Evolutionary conservation across 2,797 vertebrate genomes (phyloP).

Genomic region (Urosaurus nigricauda): DNA sequence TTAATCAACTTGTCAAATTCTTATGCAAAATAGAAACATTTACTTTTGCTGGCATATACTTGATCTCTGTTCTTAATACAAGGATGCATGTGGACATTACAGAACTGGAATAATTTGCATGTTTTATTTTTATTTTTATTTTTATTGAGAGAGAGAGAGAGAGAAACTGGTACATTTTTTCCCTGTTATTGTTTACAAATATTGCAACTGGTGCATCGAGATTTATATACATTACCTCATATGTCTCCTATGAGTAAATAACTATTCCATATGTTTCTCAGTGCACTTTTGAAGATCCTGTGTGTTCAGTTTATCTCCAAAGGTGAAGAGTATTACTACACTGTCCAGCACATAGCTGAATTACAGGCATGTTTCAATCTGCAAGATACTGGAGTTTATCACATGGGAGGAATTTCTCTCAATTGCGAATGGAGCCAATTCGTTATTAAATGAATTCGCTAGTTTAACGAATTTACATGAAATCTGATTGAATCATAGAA

Average conservation of each 20-base stretch:
- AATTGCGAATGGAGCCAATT: no score
- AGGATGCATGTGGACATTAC: background rate
- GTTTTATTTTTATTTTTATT: no score
- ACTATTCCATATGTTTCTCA: background rate
- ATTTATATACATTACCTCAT: no score
- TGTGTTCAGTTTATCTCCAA: constrained; percentile 2
- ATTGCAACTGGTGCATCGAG: no score
- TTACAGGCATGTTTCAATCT: background rate
- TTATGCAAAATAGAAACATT: constrained; percentile 37
- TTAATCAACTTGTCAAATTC: constrained; percentile 46
- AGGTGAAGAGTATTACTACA: background rate
- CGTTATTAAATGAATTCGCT: no score
- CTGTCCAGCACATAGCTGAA: background rate
- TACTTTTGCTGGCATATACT: constrained; percentile 26
- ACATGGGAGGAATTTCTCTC: no score
- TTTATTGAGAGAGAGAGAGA: no score
- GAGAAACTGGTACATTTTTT: no score
- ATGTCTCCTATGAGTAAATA: no score
- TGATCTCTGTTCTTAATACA: constrained; percentile 4
- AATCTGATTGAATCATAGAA: no score
- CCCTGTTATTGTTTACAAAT: no score
- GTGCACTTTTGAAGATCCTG: background rate
- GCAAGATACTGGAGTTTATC: background rate
- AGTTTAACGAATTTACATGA: no score
- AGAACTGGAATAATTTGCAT: background rate